These are phyloP conservation scores for Merodon equestris DNA, from an alignment of 2,888 invertebrate genomes.

Conservation along the genomic window DNA sequence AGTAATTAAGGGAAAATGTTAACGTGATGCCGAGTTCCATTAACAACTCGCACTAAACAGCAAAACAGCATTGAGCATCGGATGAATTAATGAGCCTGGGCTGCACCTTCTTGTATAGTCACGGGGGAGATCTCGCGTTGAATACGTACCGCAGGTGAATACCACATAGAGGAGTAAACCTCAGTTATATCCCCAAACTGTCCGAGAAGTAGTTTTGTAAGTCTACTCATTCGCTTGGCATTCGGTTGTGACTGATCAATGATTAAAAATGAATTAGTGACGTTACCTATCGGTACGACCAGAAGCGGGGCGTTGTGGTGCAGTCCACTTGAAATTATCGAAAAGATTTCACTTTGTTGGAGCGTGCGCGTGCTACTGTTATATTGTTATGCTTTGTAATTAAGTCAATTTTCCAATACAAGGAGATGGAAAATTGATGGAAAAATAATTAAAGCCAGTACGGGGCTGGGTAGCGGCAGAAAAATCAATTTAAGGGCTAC, in stretches of 20 bases:
- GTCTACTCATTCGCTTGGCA: neutral
- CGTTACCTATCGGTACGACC: slow-evolving; percentile 33
- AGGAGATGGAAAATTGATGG: too few species aligned
- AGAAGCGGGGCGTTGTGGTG: slow-evolving; percentile 26
- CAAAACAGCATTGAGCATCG: slow-evolving; percentile 49
- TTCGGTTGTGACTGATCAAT: slow-evolving; percentile 57
- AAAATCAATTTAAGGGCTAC: too few species aligned
- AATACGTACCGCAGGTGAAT: too few species aligned
- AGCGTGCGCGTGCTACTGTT: slow-evolving; percentile 44
- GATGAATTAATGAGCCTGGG: slow-evolving; percentile 65
- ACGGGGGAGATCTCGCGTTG: slow-evolving; percentile 21
- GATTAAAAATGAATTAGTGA: slow-evolving; percentile 68
- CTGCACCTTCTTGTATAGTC: slow-evolving; percentile 44
- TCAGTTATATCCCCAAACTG: too few species aligned
- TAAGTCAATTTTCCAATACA: too few species aligned
- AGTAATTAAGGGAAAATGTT: slow-evolving; percentile 72
- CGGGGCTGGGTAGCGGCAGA: too few species aligned
- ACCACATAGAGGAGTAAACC: too few species aligned
- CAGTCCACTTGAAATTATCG: slow-evolving; percentile 15
- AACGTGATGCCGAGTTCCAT: slow-evolving; percentile 66
- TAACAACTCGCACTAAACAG: slow-evolving; percentile 63
- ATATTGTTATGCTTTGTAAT: slow-evolving; percentile 61
- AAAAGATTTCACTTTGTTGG: neutral
- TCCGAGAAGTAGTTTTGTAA: too few species aligned
- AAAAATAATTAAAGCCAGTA: too few species aligned